Percentiles rank a stretch among this genome's conserved stretches.
These are phyloP conservation scores for Synanthedon formicaeformis DNA, from an alignment of 2,888 invertebrate genomes.

Conservation along the genomic window DNA sequence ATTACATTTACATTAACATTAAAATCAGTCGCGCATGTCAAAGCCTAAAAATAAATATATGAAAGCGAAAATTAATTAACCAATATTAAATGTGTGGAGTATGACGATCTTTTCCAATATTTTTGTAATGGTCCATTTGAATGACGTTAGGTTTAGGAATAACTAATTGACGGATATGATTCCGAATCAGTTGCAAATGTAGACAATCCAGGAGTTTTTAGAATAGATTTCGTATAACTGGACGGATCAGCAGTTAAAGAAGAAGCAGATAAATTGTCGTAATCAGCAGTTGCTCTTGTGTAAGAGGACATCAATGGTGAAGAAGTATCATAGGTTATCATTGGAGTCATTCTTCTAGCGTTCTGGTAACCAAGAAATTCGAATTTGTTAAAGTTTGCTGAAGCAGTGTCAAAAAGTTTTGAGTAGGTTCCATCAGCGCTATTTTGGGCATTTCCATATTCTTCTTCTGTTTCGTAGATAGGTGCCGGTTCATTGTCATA, in stretches of 20 bases:
- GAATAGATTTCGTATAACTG: background rate
- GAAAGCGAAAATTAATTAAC: no score
- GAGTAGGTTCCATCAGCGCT: conserved; percentile 6
- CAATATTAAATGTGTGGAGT: no score
- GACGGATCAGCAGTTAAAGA: background rate
- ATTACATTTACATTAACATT: background rate
- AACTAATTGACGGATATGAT: background rate
- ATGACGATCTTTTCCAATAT: no score
- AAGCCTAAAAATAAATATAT: no score
- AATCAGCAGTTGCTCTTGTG: conserved; percentile 6
- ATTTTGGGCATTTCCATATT: conserved; percentile 15
- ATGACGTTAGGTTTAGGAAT: conserved; percentile 9
- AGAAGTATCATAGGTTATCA: conserved; percentile 10
- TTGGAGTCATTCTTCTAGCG: background rate
- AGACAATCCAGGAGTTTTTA: background rate
- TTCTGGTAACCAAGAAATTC: conserved; percentile 6
- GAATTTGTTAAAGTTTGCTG: conserved; percentile 15
- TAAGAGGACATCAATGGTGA: conserved; percentile 10
- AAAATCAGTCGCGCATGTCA: conserved; percentile 14
- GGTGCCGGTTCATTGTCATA: conserved; percentile 11
- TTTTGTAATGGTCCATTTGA: no score
- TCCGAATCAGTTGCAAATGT: background rate
- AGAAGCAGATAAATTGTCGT: background rate
- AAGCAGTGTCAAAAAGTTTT: conserved; percentile 14
- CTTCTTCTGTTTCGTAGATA: conserved; percentile 19